These are phyloP conservation scores for Ormia ochracea DNA, from an alignment of 2,888 invertebrate genomes.

Conservation along the genomic window DNA sequence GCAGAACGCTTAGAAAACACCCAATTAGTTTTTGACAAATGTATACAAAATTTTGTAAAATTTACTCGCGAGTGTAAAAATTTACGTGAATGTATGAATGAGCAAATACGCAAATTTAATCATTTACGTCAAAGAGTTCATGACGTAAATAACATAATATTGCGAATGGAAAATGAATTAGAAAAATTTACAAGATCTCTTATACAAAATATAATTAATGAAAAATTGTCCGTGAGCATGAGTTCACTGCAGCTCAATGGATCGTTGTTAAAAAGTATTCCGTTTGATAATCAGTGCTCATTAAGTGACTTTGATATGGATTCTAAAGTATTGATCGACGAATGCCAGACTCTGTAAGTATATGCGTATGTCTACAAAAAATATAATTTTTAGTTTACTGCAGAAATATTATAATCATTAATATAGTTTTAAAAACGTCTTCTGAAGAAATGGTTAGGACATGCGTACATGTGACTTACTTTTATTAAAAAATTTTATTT, in stretches of 20 bases:
- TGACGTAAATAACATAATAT: conserved; percentile 24
- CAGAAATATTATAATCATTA: no score
- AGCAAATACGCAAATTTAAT: conserved; percentile 52
- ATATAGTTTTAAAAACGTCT: no score
- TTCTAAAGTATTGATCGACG: conserved; percentile 2
- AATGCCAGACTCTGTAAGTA: conserved; percentile 44
- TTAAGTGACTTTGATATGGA: conserved; percentile 3
- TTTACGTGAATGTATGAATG: neutral
- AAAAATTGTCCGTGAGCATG: conserved; percentile 10
- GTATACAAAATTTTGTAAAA: neutral
- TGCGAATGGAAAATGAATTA: conserved; percentile 40
- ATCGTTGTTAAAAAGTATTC: neutral
- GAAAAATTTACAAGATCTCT: conserved; percentile 27
- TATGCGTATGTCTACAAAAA: no score
- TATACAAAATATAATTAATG: neutral
- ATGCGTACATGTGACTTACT: no score
- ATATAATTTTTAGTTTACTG: no score
- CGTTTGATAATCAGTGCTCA: neutral
- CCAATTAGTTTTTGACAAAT: conserved; percentile 7
- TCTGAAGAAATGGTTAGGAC: no score
- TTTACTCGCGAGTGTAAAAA: neutral
- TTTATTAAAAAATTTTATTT: no score
- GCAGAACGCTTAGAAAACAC: conserved; percentile 7
- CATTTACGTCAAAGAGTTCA: conserved; percentile 26
- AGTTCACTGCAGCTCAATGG: conserved; percentile 38